Evolutionary conservation across 2,113 vertebrate genomes (phyloP).

Genomic region (Eonycteris spelaea): DNA sequence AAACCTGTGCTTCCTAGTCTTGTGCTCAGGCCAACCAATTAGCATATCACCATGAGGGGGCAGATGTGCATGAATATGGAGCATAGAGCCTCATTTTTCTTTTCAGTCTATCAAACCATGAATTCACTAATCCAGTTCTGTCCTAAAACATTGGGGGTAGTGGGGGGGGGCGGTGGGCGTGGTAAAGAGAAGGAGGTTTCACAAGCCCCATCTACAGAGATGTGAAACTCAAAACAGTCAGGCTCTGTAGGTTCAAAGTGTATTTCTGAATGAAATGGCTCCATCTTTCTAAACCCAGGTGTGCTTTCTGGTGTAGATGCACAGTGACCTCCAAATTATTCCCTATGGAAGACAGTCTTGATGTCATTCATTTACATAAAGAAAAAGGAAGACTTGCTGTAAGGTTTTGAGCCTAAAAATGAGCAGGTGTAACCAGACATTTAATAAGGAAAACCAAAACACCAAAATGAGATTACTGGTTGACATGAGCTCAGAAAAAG

Average conservation of each 20-base stretch:
- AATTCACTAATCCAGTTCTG: constrained; percentile 48
- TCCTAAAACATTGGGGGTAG: background rate
- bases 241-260: background rate
- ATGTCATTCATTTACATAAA: background rate
- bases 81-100: constrained; percentile 40
- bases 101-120: constrained; percentile 53
- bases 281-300: background rate
- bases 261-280: background rate
- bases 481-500: background rate
- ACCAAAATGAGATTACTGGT: background rate
- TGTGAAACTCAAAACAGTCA: background rate
- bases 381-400: background rate
- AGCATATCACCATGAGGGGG: constrained; percentile 48
- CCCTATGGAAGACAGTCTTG: background rate
- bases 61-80: constrained; percentile 69
- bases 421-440: background rate
- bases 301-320: background rate
- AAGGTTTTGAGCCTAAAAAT: background rate
- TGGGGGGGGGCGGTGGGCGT: too few relatives aligned
- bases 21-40: constrained; percentile 50
- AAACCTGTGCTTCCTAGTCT: constrained; percentile 23
- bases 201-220: background rate
- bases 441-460: background rate
- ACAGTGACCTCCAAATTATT: background rate
- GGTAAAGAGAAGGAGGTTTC: background rate